These are phyloP conservation scores for Rhinolophus sinicus DNA, from an alignment of 2,113 vertebrate species.

Conservation along the genomic window DNA sequence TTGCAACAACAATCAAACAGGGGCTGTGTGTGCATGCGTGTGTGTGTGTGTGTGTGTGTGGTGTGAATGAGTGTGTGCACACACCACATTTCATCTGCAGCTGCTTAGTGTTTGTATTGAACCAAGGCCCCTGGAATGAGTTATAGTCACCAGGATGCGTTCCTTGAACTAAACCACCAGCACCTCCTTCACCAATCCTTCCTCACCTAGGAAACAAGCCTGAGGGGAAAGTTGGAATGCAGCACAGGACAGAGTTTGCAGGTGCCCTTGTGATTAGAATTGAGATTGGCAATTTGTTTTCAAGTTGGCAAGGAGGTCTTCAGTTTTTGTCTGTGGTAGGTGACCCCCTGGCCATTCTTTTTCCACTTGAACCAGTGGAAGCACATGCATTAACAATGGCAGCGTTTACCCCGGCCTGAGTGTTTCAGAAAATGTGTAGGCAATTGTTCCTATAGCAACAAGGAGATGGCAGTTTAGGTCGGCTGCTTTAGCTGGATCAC, in stretches of 20 bases:
- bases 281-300: background rate
- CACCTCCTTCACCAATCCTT: background rate
- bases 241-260: background rate
- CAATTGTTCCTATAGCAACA: conserved; percentile 76
- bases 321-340: background rate
- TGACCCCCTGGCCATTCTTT: background rate
- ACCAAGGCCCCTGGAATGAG: background rate
- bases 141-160: background rate
- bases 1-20: background rate
- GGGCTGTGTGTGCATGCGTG: background rate
- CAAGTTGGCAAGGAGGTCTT: background rate
- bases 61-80: background rate
- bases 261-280: background rate
- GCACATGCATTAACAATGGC: background rate
- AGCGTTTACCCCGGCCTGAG: background rate
- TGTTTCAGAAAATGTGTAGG: conserved; percentile 44
- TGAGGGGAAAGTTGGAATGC: background rate
- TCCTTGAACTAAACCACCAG: conserved; percentile 38
- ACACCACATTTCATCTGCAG: background rate
- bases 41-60: background rate
- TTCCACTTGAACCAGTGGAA: background rate
- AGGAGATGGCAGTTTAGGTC: conserved; percentile 37
- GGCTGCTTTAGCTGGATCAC: background rate
- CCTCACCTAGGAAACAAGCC: conserved; percentile 37
- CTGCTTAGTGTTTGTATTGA: conserved; percentile 26